phyloP scores from a whole-genome alignment of 2,888 invertebrate species.

The Drosophila yooni region DNA sequence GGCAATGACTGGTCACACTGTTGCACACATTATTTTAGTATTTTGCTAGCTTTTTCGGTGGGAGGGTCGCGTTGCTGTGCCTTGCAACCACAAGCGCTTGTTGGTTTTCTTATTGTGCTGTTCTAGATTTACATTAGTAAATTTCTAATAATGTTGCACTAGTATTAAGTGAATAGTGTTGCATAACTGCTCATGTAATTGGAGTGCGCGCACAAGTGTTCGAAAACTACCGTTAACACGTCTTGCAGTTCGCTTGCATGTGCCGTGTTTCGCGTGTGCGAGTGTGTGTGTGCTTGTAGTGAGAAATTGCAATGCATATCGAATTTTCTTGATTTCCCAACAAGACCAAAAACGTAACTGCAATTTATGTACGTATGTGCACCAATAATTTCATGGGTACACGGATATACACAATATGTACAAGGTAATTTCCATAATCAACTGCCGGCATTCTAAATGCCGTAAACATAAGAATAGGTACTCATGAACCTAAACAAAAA shows the following conservation, averaged over 20 bases:
- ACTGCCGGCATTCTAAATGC: slow-evolving; percentile 32
- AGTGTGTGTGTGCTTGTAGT: slow-evolving; percentile 23
- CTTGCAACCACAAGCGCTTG: slow-evolving; percentile 12
- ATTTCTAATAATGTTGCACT: slow-evolving; percentile 3
- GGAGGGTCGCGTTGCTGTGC: background rate
- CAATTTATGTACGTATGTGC: slow-evolving; percentile 14
- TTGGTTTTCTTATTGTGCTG: slow-evolving; percentile 27
- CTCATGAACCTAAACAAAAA: slow-evolving; percentile 24
- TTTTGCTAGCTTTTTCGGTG: slow-evolving; percentile 36
- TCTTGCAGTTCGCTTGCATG: slow-evolving; percentile 12
- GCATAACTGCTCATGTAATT: slow-evolving; percentile 8
- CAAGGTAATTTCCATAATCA: slow-evolving; percentile 49
- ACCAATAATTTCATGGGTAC: slow-evolving; percentile 52
- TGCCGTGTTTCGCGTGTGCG: background rate
- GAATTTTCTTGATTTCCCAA: slow-evolving; percentile 71
- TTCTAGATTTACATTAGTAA: slow-evolving; percentile 21
- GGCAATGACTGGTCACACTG: slow-evolving; percentile 32
- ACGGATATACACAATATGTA: slow-evolving; percentile 20
- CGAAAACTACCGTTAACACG: slow-evolving; percentile 18
- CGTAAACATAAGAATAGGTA: slow-evolving; percentile 10
- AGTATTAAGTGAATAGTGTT: background rate
- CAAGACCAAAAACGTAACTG: slow-evolving; percentile 19
- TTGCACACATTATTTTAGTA: slow-evolving; percentile 21
- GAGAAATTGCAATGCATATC: slow-evolving; percentile 68
- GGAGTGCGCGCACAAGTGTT: background rate